Percentiles rank a stretch among this genome's conserved stretches.
Conservation (phyloP, 2,888 invertebrate genomes). For the Trissoscelio sp. region DNA sequence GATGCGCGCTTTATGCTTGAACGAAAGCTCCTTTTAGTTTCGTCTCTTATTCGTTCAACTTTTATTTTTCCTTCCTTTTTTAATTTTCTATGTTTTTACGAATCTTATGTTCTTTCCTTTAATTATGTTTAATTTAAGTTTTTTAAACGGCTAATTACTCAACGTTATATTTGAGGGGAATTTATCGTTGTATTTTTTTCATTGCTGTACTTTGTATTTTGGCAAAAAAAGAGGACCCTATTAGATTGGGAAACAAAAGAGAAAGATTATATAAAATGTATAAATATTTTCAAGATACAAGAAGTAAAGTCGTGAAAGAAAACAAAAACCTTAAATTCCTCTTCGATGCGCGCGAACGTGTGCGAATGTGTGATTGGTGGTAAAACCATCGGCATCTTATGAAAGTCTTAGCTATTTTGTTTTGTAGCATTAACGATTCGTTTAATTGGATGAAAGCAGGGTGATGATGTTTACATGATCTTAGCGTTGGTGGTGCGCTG, state of each 20-base stretch:
- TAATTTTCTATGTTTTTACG: slow-evolving; percentile 67
- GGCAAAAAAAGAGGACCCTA: too few species aligned
- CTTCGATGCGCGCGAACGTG: slow-evolving; percentile 32
- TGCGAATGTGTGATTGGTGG: slow-evolving; percentile 39
- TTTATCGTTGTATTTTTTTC: slow-evolving; percentile 63
- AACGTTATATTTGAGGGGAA: slow-evolving; percentile 30
- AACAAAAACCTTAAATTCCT: slow-evolving; percentile 37
- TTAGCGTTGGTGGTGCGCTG: slow-evolving; percentile 38
- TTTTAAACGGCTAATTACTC: too few species aligned
- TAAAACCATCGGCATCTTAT: slow-evolving; percentile 15
- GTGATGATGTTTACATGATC: slow-evolving; percentile 43
- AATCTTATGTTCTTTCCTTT: not conserved
- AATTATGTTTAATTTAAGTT: too few species aligned
- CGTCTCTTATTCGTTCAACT: too few species aligned
- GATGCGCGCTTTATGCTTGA: slow-evolving; percentile 80
- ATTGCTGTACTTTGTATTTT: slow-evolving; percentile 48
- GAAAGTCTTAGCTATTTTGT: slow-evolving; percentile 38
- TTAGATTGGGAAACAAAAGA: too few species aligned
- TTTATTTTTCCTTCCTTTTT: too few species aligned
- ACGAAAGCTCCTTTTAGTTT: slow-evolving; percentile 66
- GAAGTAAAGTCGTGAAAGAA: slow-evolving; percentile 37
- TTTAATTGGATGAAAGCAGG: slow-evolving; percentile 65
- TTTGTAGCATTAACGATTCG: slow-evolving; percentile 44
- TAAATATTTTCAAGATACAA: slow-evolving; percentile 27
- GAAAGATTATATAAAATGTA: too few species aligned